phyloP scores from a whole-genome alignment of 2,888 invertebrate species.

The Alloscopus bannaensis region DNA sequence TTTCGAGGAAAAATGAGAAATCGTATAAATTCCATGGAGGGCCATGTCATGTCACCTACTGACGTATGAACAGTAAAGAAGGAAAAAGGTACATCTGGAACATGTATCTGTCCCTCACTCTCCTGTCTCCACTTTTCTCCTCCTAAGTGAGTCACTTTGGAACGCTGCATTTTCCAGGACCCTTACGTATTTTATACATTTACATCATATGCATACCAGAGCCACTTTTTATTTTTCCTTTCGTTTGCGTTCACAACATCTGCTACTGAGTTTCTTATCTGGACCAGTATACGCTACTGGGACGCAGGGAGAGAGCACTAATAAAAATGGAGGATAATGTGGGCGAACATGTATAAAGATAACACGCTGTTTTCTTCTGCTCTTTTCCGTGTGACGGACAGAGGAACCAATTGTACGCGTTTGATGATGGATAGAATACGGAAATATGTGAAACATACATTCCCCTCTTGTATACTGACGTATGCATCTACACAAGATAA shows the following conservation, averaged over 20 bases:
- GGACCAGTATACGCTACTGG: too few relatives aligned
- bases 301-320: too few relatives aligned
- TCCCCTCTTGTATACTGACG: too few relatives aligned
- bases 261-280: too few relatives aligned
- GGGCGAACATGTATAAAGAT: slow-evolving; percentile 24
- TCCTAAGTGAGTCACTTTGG: too few relatives aligned
- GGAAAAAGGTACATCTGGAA: slow-evolving; percentile 12
- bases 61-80: not conserved
- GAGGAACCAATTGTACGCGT: slow-evolving; percentile 38
- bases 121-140: not conserved
- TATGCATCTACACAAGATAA: slow-evolving; percentile 26
- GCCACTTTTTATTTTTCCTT: slow-evolving; percentile 7
- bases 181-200: too few relatives aligned
- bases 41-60: slow-evolving; percentile 29
- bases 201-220: slow-evolving; percentile 7
- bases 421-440: slow-evolving; percentile 49
- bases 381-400: not conserved
- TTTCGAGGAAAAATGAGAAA: slow-evolving; percentile 8
- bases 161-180: too few relatives aligned
- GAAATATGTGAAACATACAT: too few relatives aligned
- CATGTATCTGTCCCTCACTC: slow-evolving; percentile 2
- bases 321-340: slow-evolving; percentile 35
- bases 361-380: not conserved
- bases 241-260: slow-evolving; percentile 4
- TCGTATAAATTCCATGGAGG: slow-evolving; percentile 31